Evolutionary conservation across 2,797 vertebrate genomes (phyloP).

Genomic region (Spondyliosoma cantharus): DNA sequence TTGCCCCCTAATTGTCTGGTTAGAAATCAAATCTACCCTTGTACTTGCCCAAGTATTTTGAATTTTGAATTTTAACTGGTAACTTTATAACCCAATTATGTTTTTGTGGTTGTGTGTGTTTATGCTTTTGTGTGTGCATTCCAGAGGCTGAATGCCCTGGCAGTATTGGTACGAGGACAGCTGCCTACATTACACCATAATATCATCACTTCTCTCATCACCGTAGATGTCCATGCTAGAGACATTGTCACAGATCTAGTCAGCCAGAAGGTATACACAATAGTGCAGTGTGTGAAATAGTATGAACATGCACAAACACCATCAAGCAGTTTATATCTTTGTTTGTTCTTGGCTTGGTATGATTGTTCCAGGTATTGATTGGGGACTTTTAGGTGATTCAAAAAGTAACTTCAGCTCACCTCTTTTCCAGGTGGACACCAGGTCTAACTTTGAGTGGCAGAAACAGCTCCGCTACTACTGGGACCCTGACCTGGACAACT

Average conservation of each 20-base stretch:
- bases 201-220: slow-evolving; percentile 92
- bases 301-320: neutral
- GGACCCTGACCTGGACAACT: slow-evolving; percentile 89
- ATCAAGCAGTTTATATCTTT: neutral
- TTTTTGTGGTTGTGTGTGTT: slow-evolving; percentile 8
- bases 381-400: neutral
- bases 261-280: slow-evolving; percentile 79
- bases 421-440: slow-evolving; percentile 81
- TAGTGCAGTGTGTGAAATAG: neutral
- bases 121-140: slow-evolving; percentile 38
- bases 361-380: neutral
- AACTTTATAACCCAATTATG: neutral
- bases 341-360: neutral
- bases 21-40: neutral
- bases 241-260: slow-evolving; percentile 91
- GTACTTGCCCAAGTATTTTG: neutral
- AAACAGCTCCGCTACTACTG: slow-evolving; percentile 91
- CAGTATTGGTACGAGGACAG: slow-evolving; percentile 86
- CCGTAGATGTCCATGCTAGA: slow-evolving; percentile 89
- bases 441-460: slow-evolving; percentile 91
- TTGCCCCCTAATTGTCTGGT: neutral
- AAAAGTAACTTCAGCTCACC: neutral
- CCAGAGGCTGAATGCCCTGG: slow-evolving; percentile 90
- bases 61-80: neutral
- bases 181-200: slow-evolving; percentile 89